phyloP scores from a whole-genome alignment of 2,113 vertebrate species.

The Caranx ignobilis region DNA sequence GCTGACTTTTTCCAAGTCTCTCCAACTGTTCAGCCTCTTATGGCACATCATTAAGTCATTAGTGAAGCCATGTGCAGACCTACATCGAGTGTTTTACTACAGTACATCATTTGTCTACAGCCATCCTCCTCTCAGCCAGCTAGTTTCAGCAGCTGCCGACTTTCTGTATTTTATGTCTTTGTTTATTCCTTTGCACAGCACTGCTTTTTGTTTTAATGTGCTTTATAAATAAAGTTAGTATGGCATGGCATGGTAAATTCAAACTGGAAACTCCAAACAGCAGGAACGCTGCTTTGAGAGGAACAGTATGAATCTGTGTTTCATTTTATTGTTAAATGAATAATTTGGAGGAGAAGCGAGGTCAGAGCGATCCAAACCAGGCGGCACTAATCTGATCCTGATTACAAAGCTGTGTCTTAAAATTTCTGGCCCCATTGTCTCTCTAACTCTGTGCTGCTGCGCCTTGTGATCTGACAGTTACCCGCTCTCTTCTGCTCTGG shows the following conservation, averaged over 20 bases:
- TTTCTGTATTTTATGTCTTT: neutral
- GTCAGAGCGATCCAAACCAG: too few species aligned
- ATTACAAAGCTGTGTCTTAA: neutral
- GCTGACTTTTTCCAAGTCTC: neutral
- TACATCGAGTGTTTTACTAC: neutral
- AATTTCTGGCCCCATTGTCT: too few species aligned
- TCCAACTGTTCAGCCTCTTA: neutral
- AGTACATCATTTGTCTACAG: neutral
- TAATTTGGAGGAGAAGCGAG: too few species aligned
- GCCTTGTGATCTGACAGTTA: too few species aligned
- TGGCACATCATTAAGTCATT: neutral
- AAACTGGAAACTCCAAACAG: neutral
- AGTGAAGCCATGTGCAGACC: neutral
- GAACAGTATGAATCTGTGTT: neutral
- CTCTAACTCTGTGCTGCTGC: too few species aligned
- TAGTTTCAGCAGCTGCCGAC: neutral
- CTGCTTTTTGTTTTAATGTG: too few species aligned
- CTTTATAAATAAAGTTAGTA: too few species aligned
- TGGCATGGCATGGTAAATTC: too few species aligned
- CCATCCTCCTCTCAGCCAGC: neutral
- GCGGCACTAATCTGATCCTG: neutral
- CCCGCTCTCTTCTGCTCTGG: too few species aligned
- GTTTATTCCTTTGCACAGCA: too few species aligned
- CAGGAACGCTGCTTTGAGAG: neutral
- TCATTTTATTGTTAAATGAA: neutral